Conservation (phyloP, 2,888 invertebrate species). For the Autographa gamma region DNA sequence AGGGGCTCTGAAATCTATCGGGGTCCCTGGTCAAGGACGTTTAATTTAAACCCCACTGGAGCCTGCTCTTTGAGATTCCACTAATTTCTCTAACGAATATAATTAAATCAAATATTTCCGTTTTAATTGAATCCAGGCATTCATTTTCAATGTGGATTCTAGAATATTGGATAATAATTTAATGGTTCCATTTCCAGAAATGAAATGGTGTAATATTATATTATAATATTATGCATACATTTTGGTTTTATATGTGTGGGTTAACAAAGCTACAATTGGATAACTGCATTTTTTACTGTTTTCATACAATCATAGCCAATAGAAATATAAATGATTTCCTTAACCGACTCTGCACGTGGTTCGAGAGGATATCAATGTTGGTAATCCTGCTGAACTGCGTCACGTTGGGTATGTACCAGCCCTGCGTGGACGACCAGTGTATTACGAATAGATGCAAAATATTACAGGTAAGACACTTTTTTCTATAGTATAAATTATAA, state of each 20-base stretch:
- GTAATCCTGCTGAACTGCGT: constrained; percentile 99
- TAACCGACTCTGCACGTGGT: constrained; percentile 95
- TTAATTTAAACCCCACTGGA: constrained; percentile 43
- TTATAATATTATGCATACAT: no score
- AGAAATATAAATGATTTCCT: constrained; percentile 86
- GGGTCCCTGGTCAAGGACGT: constrained; percentile 36
- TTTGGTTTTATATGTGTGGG: no score
- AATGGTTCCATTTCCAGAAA: background rate
- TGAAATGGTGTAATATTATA: no score
- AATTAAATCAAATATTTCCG: constrained; percentile 41
- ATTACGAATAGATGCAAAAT: constrained; percentile 96
- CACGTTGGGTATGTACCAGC: constrained; percentile 99
- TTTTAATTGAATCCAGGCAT: constrained; percentile 25
- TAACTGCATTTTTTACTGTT: no score
- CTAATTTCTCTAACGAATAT: constrained; percentile 33
- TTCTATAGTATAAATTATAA: background rate
- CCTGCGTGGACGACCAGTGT: constrained; percentile 98
- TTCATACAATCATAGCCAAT: background rate
- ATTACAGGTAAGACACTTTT: constrained; percentile 92
- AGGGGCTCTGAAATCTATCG: constrained; percentile 44
- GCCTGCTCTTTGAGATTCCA: constrained; percentile 43
- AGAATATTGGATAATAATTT: background rate
- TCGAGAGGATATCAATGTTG: constrained; percentile 99
- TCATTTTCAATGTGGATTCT: background rate
- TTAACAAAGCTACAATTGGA: no score